Conservation (phyloP, 2,888 invertebrate genomes). For the Acleris holmiana region DNA sequence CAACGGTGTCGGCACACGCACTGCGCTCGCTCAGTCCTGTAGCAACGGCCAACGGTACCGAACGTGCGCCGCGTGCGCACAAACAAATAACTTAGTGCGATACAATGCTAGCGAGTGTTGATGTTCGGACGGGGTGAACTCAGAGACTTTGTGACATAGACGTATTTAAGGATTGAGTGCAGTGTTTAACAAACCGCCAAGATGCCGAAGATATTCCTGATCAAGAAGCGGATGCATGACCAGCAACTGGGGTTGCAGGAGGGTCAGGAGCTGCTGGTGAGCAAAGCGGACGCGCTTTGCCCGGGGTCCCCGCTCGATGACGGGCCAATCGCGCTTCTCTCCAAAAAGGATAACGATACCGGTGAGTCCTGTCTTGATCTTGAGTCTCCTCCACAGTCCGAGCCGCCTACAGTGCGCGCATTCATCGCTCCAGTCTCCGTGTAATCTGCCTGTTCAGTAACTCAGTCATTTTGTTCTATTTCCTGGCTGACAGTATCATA, state of each 20-base stretch:
- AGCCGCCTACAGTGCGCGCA: constrained; percentile 44
- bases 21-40: constrained; percentile 75
- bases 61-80: constrained; percentile 69
- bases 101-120: constrained; percentile 75
- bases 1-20: constrained; percentile 81
- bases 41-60: constrained; percentile 82
- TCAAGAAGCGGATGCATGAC: constrained; percentile 95
- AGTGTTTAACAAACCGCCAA: constrained; percentile 70
- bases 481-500: constrained; percentile 17
- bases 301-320: constrained; percentile 83
- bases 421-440: constrained; percentile 48
- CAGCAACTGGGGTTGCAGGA: constrained; percentile 94
- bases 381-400: constrained; percentile 52
- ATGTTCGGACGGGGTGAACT: constrained; percentile 60
- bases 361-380: constrained; percentile 47
- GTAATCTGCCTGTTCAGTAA: constrained; percentile 26
- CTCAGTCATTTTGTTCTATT: constrained; percentile 24
- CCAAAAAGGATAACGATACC: constrained; percentile 78
- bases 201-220: constrained; percentile 97
- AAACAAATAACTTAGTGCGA: constrained; percentile 78
- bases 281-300: constrained; percentile 86
- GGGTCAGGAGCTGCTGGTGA: constrained; percentile 89
- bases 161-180: constrained; percentile 74
- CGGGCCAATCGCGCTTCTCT: constrained; percentile 86
- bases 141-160: constrained; percentile 74